Percentiles rank a stretch among this genome's conserved stretches.
These are phyloP conservation scores for Ctenomys sociabilis DNA, from an alignment of 2,113 vertebrate genomes.

Conservation along the genomic window DNA sequence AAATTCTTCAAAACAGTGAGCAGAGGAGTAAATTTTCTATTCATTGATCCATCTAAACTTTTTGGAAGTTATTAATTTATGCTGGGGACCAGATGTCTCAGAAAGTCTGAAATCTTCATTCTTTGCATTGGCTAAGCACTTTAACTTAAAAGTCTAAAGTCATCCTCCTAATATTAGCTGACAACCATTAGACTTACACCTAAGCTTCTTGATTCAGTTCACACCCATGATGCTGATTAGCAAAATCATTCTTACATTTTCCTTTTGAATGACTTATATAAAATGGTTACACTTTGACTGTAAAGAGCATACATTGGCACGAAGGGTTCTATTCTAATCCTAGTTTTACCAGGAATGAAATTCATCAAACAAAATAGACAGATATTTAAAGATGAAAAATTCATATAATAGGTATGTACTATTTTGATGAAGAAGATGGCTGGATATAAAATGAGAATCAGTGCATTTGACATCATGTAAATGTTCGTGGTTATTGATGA, in stretches of 20 bases:
- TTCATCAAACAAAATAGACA: not conserved
- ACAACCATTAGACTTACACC: constrained; percentile 65
- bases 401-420: not conserved
- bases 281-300: constrained; percentile 56
- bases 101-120: constrained; percentile 57
- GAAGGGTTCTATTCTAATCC: not conserved
- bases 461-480: not conserved
- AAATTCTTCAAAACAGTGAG: constrained; percentile 41
- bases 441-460: constrained; percentile 33
- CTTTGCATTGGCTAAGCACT: constrained; percentile 66
- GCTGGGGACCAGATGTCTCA: constrained; percentile 50
- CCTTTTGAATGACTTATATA: constrained; percentile 26
- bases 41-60: constrained; percentile 44
- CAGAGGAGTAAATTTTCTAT: constrained; percentile 46
- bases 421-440: constrained; percentile 43
- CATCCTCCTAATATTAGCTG: constrained; percentile 67
- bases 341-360: not conserved
- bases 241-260: constrained; percentile 57
- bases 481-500: not conserved
- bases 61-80: constrained; percentile 60
- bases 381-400: not conserved
- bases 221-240: constrained; percentile 47
- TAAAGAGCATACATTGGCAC: not conserved
- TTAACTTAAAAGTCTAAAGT: constrained; percentile 71
- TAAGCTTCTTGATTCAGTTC: constrained; percentile 62